Evolutionary conservation across 2,113 vertebrate species (phyloP), one percentile per base, ranked within the genome.

Genomic region (Corvus cornix): DNA sequence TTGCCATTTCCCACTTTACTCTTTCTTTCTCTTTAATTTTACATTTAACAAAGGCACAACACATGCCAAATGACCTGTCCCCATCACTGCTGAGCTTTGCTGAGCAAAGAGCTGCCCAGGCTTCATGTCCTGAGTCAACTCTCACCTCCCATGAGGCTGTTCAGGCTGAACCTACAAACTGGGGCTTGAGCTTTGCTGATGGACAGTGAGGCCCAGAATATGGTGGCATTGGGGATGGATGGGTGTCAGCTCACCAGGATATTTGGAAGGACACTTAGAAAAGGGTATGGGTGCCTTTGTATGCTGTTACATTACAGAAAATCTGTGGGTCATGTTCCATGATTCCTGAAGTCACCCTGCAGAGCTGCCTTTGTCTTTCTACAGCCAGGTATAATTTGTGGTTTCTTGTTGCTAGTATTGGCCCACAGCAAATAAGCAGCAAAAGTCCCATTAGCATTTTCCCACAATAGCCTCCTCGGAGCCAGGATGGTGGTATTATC

Each of bases 171-270:
- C 37, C 27, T 21, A 48, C 69, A 82, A 66, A 66, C 1, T 9
- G 19, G 11, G 11, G 4, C 30, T 41, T 28, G 55, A 73, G 37
- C 11, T 68, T 30, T 76, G 49, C 41, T 52, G 72, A 3, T 6
- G 35, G 31, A 39, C 3, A 1, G 11, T 31, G 72, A 35, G 28
- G 48, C 11, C 13, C 24, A 55, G n/a, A 37, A 12, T 13, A 22
- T 0, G 1, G 46, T 5, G 3, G n/a, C 69, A 55, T 8, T 1
- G 2, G 39, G 22, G 16, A 16, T 0, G 0, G 9, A 15, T 10
- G 4, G 20, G 5, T 46, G 11, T n/a, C 14, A 9, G 44, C 58
- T 86, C 53, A 55, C 11, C 22, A 22, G 39, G 51, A 33, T 16
- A 28, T 52, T 48, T 55, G 31, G 35, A 76, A 80, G 48, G 28